Evolutionary conservation across 1,140 invertebrate species (phyloP), one percentile per base, ranked within the genome.

Genomic region (Euwallacea fornicatus): DNA sequence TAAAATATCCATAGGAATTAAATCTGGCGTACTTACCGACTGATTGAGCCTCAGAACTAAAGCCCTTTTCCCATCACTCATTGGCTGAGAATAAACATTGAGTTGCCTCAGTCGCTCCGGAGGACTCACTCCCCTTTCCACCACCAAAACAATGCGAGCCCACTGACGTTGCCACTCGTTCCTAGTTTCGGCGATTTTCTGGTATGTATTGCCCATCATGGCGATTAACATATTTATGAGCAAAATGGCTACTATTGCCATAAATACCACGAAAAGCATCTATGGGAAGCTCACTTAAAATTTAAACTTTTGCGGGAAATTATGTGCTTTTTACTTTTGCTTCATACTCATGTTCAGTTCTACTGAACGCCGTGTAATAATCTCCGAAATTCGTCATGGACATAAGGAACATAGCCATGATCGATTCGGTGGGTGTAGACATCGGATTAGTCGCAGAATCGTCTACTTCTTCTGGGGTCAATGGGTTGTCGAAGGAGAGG

Each of bases 121-220:
- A 0, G 96, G 95, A 67, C 91, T 91, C 0, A 98, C 94, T 7
- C 96, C 97, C 83, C 97, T 85, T 81, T 99, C 97, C 41, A 99
- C 93, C 11, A 98, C 96, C 44, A 99, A 84, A 11, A 99, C 96
- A 73, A 99, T 98, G 71, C 97, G 85, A 0, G 97, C 97, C 97
- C 97, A 99, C 91, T 95, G 79, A 84, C 97, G 84, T 84, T 98
- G 96, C 95, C 96, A 99, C 82, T 99, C 97, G 82, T 98, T 98
- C 76, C 95, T 88, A 3, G 96, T 97, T 82, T 97, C 95, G 3
- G 95, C 96, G 75, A 99, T 98, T 82, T 95, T 95, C 82, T 98
- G 95, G 82, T 99, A 99, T 16, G 97, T 99, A 81, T 98, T 98
- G 1, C 97, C 97, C 97, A 99, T 98, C 97, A 99, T 99, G 76